Evolutionary conservation across 2,113 vertebrate species (phyloP).

Genomic region (Ivindomyrus marchei): DNA sequence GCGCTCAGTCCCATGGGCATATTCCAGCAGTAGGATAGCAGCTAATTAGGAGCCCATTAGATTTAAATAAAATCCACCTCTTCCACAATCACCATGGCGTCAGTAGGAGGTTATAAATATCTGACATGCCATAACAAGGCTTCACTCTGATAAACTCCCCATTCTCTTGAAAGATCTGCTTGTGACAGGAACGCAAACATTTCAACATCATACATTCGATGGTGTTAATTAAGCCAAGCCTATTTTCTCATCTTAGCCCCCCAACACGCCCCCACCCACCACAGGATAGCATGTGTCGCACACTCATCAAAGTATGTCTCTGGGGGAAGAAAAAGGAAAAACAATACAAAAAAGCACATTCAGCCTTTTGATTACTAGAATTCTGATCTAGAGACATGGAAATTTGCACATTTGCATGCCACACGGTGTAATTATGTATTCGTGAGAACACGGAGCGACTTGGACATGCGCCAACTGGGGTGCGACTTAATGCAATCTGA

Average conservation of each 20-base stretch:
- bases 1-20: conserved; percentile 34
- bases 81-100: conserved; percentile 31
- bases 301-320: conserved; percentile 20
- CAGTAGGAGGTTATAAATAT: not conserved
- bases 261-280: not conserved
- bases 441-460: not conserved
- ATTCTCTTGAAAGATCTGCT: not conserved
- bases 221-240: not conserved
- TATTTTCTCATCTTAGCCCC: not conserved
- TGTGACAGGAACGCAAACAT: not conserved
- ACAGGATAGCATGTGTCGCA: conserved; percentile 7
- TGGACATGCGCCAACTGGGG: not conserved
- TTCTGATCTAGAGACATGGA: not conserved
- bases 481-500: conserved; percentile 14
- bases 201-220: not conserved
- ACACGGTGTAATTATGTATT: conserved; percentile 14
- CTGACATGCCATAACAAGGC: conserved; percentile 8
- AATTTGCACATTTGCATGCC: conserved; percentile 2
- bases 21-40: conserved; percentile 19
- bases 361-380: not conserved
- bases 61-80: conserved; percentile 33
- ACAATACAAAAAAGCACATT: not conserved
- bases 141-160: not conserved
- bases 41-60: conserved; percentile 32
- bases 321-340: not conserved